A percentile compares a stretch with the other conserved stretches of the same genome.
Conservation (phyloP, 2,888 invertebrate genomes). For the Noctua janthina region DNA sequence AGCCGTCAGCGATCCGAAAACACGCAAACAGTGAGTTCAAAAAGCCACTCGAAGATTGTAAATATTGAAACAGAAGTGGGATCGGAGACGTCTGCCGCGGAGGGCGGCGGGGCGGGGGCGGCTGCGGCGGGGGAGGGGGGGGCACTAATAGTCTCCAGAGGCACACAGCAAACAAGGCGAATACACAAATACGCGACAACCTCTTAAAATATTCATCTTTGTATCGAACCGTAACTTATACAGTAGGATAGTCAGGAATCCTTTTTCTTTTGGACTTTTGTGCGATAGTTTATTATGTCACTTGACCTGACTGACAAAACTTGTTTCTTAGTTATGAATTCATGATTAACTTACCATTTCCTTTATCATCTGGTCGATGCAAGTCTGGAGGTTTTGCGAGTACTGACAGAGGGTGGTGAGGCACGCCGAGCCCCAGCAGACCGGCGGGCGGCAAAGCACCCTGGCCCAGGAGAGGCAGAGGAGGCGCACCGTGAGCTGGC, state of each 20-base stretch:
- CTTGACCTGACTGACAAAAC: constrained; percentile 34
- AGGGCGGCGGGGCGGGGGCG: constrained; percentile 65
- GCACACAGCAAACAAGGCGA: constrained; percentile 86
- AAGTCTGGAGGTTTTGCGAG: constrained; percentile 94
- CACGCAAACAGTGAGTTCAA: constrained; percentile 90
- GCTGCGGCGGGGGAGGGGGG: constrained; percentile 60
- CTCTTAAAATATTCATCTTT: constrained; percentile 86
- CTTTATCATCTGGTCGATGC: constrained; percentile 94
- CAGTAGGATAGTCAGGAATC: constrained; percentile 61
- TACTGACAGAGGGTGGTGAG: constrained; percentile 94
- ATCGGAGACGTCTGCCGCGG: constrained; percentile 86
- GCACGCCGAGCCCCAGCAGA: constrained; percentile 92
- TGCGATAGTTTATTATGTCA: constrained; percentile 39
- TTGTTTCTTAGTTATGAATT: background rate
- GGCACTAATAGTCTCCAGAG: constrained; percentile 90
- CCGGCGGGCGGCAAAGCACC: constrained; percentile 90
- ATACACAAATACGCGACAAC: constrained; percentile 83
- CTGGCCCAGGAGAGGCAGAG: constrained; percentile 90
- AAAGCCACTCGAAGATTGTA: constrained; percentile 90
- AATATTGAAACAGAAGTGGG: constrained; percentile 90
- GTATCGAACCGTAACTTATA: constrained; percentile 79
- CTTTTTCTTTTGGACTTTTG: constrained; percentile 37
- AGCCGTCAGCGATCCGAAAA: constrained; percentile 90
- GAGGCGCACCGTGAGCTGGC: constrained; percentile 93
- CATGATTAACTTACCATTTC: constrained; percentile 91